Percentiles rank a stretch among this genome's conserved stretches.
phyloP scores from a whole-genome alignment of 1,140 invertebrate species.

The Tachypleus tridentatus region DNA sequence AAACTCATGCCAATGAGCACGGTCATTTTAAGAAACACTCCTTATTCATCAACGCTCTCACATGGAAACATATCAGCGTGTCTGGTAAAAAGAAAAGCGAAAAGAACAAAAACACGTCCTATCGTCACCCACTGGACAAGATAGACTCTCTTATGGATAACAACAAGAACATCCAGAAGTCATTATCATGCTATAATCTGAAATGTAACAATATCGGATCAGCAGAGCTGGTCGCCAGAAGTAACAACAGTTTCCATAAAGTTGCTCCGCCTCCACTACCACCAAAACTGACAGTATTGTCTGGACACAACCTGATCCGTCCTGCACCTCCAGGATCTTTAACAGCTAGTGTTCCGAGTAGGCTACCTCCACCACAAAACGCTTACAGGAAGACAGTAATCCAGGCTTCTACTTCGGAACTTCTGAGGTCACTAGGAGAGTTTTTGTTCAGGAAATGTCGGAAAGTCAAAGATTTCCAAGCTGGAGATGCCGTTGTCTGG shows the following conservation, averaged over 20 bases:
- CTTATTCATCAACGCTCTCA: conserved; percentile 86
- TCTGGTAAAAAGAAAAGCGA: conserved; percentile 76
- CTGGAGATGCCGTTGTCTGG: conserved; percentile 89
- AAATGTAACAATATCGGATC: conserved; percentile 30
- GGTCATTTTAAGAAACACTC: conserved; percentile 84
- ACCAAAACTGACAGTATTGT: conserved; percentile 24
- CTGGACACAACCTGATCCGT: conserved; percentile 19
- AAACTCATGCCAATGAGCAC: conserved; percentile 27
- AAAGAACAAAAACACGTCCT: conserved; percentile 39
- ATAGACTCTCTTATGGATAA: conserved; percentile 58
- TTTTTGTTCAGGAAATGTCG: conserved; percentile 83
- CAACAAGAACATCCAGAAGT: conserved; percentile 70
- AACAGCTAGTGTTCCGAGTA: conserved; percentile 7
- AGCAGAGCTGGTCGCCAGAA: conserved; percentile 34
- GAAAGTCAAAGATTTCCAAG: conserved; percentile 65
- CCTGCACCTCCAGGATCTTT: conserved; percentile 33
- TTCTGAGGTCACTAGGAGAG: conserved; percentile 90
- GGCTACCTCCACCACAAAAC: not conserved
- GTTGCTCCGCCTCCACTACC: conserved; percentile 18
- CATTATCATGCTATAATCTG: conserved; percentile 43
- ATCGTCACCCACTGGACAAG: conserved; percentile 61
- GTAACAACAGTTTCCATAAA: conserved; percentile 34
- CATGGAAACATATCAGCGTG: conserved; percentile 89
- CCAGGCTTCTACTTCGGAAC: conserved; percentile 93
- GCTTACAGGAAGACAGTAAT: conserved; percentile 62